A percentile compares a stretch with the other conserved stretches of the same genome.
Conservation (phyloP, 2,113 vertebrate species). For the Calyptommatus sinebrachiatus region DNA sequence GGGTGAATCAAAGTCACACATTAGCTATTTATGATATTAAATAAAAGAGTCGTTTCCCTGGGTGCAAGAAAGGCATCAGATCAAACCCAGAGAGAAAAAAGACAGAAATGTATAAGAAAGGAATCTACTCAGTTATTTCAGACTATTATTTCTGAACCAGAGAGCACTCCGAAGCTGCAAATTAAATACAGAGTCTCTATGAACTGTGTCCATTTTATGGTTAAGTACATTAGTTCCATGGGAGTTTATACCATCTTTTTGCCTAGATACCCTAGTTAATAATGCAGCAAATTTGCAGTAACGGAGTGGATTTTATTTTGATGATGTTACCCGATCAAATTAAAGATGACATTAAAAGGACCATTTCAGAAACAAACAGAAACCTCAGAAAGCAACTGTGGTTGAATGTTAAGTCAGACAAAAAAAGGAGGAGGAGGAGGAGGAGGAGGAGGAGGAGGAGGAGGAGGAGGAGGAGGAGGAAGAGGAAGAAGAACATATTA, state of each 20-base stretch:
- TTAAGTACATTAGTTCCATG: slow-evolving; percentile 72
- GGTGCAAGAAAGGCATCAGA: too few relatives aligned
- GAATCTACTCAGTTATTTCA: slow-evolving; percentile 71
- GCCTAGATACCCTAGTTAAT: slow-evolving; percentile 74
- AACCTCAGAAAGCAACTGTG: slow-evolving; percentile 58
- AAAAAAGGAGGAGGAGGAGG: slow-evolving; percentile 26
- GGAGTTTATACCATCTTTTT: slow-evolving; percentile 70
- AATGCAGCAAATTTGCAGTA: slow-evolving; percentile 79
- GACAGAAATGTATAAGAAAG: slow-evolving; percentile 34
- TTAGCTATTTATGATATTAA: too few relatives aligned
- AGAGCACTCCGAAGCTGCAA: slow-evolving; percentile 74
- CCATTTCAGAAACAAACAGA: slow-evolving; percentile 67
- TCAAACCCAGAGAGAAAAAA: not conserved
- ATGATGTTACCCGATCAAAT: slow-evolving; percentile 76
- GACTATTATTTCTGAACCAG: slow-evolving; percentile 70
- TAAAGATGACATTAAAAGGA: slow-evolving; percentile 76
- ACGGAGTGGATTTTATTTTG: slow-evolving; percentile 77
- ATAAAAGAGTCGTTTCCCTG: too few relatives aligned
- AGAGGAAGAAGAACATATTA: too few relatives aligned
- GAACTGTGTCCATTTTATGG: slow-evolving; percentile 76
- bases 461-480: too few relatives aligned
- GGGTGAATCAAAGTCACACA: too few relatives aligned
- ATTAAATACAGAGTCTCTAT: slow-evolving; percentile 77
- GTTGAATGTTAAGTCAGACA: slow-evolving; percentile 53
- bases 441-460: slow-evolving; percentile 2